Conservation (phyloP, 2,797 vertebrate species). For the Erethizon dorsatum region DNA sequence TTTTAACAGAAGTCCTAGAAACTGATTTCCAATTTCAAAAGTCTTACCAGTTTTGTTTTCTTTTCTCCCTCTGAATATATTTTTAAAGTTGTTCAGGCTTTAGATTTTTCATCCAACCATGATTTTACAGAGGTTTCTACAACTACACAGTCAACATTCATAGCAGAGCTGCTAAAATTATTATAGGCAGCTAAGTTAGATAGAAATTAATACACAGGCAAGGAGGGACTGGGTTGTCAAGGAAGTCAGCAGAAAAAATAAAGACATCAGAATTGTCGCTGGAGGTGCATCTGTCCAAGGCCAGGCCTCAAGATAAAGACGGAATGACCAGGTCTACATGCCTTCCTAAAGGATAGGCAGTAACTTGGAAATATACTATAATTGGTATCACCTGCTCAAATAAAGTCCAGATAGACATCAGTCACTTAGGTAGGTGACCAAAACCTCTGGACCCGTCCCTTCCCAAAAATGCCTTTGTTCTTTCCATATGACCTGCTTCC, state of each 20-base stretch:
- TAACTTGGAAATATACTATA: background rate
- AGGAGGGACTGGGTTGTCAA: background rate
- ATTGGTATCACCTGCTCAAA: background rate
- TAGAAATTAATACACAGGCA: background rate
- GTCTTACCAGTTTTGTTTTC: background rate
- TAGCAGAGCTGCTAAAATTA: conserved; percentile 5
- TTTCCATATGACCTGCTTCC: background rate
- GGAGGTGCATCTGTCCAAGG: background rate
- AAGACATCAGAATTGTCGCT: background rate
- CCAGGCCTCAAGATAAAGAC: background rate
- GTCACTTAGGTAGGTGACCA: background rate
- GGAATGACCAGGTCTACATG: background rate
- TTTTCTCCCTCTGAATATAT: background rate
- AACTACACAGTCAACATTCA: background rate
- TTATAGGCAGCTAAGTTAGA: background rate
- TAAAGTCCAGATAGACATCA: background rate
- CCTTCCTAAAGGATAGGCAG: background rate
- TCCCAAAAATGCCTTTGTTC: background rate
- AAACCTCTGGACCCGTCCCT: background rate
- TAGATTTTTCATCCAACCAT: background rate
- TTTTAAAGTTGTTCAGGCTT: conserved; percentile 24
- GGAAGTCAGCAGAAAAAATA: background rate
- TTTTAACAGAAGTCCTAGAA: conserved; percentile 7
- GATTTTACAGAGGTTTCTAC: conserved; percentile 55
- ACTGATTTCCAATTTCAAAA: conserved; percentile 40